Base-by-base conservation (phyloP, 2,888 invertebrate genomes). In the Mimas tiliae region DNA sequence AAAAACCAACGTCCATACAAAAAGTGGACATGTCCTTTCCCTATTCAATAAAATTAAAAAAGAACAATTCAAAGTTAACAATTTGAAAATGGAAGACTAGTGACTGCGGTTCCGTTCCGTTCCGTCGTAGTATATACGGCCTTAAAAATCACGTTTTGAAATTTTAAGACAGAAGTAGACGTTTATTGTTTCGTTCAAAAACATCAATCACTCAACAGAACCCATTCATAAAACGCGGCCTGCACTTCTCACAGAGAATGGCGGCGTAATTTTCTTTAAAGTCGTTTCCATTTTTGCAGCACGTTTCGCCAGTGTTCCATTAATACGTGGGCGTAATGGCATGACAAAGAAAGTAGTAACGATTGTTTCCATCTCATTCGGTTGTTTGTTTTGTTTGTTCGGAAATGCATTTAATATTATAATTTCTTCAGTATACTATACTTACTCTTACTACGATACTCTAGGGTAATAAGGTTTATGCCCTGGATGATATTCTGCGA, bases 261-360 rank as follows among this genome's bases (percentile, higher is more conserved):
- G 62, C 38, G 65, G 42, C 19, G 65, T 62, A 62, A 65, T 65
- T 65, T 71, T 70, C 69, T 52, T 65, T 33, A 67, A 52, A 62
- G 27, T 65, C 62, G 67, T 66, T 70, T 55, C 21, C 65, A 64
- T 66, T 65, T 66, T 64, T 66, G 38, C 47, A 45, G 69, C 71
- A 71, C 72, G 70, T 72, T 72, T 72, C 62, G 53, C 62, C 65
- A 70, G 68, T 68, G 70, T 71, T 65, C 67, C 68, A 68, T 70
- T 69, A 69, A 70, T 69, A 68, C 70, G 65, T 64, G 69, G 70
- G 68, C 67, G 51, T 69, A 68, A 70, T 65, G 62, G 62, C 65
- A 71, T 53, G 64, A 68, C 66, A 66, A 70, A 70, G 65, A 63
- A 68, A 69, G 66, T 68, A 69, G 69, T 63, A 68, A 68, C 66